Evolutionary conservation across 1,140 invertebrate genomes (phyloP).

Genomic region (Myzus persicae): DNA sequence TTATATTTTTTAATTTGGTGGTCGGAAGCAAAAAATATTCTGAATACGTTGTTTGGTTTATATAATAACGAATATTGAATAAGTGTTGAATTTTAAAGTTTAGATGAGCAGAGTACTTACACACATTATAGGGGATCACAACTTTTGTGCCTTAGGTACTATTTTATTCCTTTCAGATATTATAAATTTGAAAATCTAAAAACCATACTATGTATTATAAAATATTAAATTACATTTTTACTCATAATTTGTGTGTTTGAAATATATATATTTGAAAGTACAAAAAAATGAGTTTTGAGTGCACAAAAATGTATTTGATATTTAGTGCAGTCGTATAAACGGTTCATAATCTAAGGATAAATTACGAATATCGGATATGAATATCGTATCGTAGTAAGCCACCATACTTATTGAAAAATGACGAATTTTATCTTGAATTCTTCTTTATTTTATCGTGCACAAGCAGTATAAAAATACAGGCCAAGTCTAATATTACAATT

Average conservation of each 20-base stretch:
- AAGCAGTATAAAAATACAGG: too few relatives aligned
- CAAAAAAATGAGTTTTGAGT: not conserved
- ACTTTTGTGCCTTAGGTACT: not conserved
- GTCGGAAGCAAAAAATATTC: too few relatives aligned
- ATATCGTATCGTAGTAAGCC: too few relatives aligned
- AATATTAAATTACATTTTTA: too few relatives aligned
- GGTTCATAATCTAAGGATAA: not conserved
- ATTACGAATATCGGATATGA: not conserved
- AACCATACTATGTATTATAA: not conserved
- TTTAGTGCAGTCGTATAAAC: not conserved
- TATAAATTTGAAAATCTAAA: not conserved
- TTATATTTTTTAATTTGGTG: too few relatives aligned
- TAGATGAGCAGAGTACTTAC: not conserved
- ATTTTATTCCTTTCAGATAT: not conserved
- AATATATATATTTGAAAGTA: not conserved
- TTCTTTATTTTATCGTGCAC: too few relatives aligned
- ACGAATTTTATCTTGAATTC: not conserved
- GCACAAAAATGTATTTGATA: not conserved
- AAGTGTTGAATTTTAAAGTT: not conserved
- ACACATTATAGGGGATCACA: not conserved
- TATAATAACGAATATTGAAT: too few relatives aligned
- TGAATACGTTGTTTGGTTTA: too few relatives aligned
- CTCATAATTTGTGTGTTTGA: too few relatives aligned
- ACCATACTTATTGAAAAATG: not conserved
- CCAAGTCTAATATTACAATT: not conserved